Percentiles rank a stretch among this genome's conserved stretches.
Evolutionary conservation across 2,113 vertebrate species (phyloP).

Genomic region (Acrocephalus arundinaceus): DNA sequence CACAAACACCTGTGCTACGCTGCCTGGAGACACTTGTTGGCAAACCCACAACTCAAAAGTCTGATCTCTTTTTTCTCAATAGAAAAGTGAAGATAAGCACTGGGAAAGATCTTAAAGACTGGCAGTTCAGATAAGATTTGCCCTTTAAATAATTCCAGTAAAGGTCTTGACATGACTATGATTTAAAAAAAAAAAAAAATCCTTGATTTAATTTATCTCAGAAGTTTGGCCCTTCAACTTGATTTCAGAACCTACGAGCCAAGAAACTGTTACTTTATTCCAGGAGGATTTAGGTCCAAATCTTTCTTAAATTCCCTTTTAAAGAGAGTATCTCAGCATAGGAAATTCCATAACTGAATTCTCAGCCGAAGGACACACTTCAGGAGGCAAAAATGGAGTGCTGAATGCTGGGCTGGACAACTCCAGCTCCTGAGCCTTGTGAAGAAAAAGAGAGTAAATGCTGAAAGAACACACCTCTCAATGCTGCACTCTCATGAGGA

Average conservation of each 20-base stretch:
- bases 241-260: neutral
- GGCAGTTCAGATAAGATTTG: neutral
- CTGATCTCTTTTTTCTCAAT: neutral
- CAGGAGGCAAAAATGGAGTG: neutral
- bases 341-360: neutral
- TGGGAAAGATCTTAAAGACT: neutral
- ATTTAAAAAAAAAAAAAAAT: neutral
- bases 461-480: neutral
- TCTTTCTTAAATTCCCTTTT: slow-evolving; percentile 4
- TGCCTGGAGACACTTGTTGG: neutral
- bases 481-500: neutral
- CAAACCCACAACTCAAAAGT: neutral
- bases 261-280: neutral
- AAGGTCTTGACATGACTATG: neutral
- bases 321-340: neutral
- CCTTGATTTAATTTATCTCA: neutral
- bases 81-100: neutral
- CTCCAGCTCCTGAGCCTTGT: neutral
- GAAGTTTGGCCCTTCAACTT: neutral
- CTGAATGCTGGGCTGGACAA: neutral
- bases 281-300: neutral
- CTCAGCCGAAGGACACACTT: neutral
- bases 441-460: neutral
- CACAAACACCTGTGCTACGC: neutral
- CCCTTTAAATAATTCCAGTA: neutral